A percentile compares a stretch with the other conserved stretches of the same genome.
phyloP scores from a whole-genome alignment of 2,797 vertebrate genomes.

The Novumbra hubbsi region DNA sequence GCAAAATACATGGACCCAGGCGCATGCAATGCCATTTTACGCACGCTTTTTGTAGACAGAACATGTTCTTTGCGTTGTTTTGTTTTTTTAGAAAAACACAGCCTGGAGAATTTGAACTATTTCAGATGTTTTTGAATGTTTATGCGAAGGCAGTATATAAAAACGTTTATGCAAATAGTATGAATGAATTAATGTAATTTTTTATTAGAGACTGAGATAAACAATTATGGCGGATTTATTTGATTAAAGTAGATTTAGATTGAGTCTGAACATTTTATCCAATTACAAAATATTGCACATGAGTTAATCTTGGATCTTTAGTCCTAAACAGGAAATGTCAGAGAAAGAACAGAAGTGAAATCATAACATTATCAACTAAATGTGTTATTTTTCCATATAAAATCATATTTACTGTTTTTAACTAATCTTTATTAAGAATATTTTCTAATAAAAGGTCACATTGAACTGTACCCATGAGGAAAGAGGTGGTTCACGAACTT shows the following conservation, averaged over 20 bases:
- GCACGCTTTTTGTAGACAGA: background rate
- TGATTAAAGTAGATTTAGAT: background rate
- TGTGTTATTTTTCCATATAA: background rate
- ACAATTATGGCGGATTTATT: background rate
- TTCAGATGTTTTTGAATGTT: background rate
- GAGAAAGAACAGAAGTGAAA: too few relatives aligned
- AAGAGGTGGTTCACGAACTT: background rate
- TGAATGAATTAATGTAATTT: background rate
- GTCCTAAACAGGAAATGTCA: too few relatives aligned
- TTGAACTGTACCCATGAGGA: background rate
- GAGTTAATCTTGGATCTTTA: too few relatives aligned
- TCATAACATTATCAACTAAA: background rate
- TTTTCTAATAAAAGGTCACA: background rate
- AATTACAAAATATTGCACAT: too few relatives aligned
- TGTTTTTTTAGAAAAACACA: background rate
- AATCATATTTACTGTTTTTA: background rate
- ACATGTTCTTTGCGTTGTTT: too few relatives aligned
- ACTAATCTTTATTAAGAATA: background rate
- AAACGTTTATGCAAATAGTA: background rate
- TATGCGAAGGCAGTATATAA: background rate
- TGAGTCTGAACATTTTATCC: background rate
- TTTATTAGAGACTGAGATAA: background rate
- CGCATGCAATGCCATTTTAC: background rate
- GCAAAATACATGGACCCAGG: constrained; percentile 32
- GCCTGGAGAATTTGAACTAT: background rate